Conservation (phyloP, 2,888 invertebrate genomes). For the Brachyopa scutellaris region DNA sequence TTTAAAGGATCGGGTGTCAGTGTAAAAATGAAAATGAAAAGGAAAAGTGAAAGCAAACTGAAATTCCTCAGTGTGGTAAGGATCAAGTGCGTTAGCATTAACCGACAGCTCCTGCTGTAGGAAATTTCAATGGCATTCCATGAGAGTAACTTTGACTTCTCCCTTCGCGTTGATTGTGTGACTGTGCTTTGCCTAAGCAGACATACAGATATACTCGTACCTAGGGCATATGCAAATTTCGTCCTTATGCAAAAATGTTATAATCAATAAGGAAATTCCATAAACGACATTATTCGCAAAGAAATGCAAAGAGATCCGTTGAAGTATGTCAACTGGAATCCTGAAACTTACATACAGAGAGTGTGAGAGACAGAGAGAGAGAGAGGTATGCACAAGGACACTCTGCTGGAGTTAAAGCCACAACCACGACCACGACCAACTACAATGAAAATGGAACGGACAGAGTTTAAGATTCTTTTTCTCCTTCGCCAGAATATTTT, state of each 20-base stretch:
- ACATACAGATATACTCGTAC: background rate
- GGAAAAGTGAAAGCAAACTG: constrained; percentile 33
- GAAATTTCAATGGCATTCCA: constrained; percentile 57
- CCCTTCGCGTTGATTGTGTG: too few species aligned
- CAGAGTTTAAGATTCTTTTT: too few species aligned
- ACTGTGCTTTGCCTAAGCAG: background rate
- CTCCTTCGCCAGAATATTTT: too few species aligned
- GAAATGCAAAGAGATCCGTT: constrained; percentile 42
- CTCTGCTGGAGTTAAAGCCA: background rate
- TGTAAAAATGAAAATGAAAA: too few species aligned
- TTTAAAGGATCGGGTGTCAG: constrained; percentile 28
- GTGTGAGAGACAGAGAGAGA: too few species aligned
- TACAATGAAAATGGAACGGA: too few species aligned
- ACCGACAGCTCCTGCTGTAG: background rate
- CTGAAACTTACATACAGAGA: too few species aligned
- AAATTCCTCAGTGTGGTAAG: constrained; percentile 34
- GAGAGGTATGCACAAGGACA: constrained; percentile 50
- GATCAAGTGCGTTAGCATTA: constrained; percentile 16
- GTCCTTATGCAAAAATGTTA: constrained; percentile 27
- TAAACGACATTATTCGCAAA: constrained; percentile 56
- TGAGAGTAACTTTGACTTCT: constrained; percentile 13
- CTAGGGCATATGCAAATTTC: constrained; percentile 44
- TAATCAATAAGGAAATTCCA: constrained; percentile 69
- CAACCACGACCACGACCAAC: too few species aligned
- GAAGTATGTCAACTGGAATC: constrained; percentile 59